Percentiles rank a stretch among this genome's conserved stretches.
These are phyloP conservation scores for Drosophila sordidula DNA, from an alignment of 2,888 invertebrate species.

Conservation along the genomic window DNA sequence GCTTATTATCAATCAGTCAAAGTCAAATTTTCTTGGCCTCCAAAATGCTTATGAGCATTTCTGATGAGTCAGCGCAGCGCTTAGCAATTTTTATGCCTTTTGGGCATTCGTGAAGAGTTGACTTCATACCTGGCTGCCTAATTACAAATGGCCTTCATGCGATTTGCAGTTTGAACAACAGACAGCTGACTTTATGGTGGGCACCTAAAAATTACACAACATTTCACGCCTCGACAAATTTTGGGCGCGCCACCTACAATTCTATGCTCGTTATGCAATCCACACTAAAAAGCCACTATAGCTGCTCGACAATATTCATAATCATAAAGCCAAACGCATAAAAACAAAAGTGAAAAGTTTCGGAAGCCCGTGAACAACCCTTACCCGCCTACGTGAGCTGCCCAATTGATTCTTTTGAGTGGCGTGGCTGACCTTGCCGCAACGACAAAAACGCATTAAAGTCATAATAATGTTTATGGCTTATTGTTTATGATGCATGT, in stretches of 20 bases:
- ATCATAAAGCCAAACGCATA: slow-evolving; percentile 14
- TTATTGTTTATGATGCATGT: slow-evolving; percentile 57
- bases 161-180: slow-evolving; percentile 45
- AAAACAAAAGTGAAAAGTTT: slow-evolving; percentile 58
- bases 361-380: slow-evolving; percentile 59
- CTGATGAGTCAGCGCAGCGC: slow-evolving; percentile 43
- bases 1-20: slow-evolving; percentile 49
- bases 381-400: slow-evolving; percentile 52
- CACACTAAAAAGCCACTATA: slow-evolving; percentile 15
- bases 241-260: slow-evolving; percentile 56
- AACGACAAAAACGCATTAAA: slow-evolving; percentile 32
- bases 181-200: slow-evolving; percentile 25
- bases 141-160: slow-evolving; percentile 69
- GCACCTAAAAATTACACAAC: slow-evolving; percentile 53
- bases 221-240: slow-evolving; percentile 73
- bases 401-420: slow-evolving; percentile 34
- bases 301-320: slow-evolving; percentile 41
- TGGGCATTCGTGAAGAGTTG: slow-evolving; percentile 22
- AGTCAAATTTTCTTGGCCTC: slow-evolving; percentile 39
- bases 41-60: slow-evolving; percentile 32
- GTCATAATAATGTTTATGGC: slow-evolving; percentile 49
- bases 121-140: slow-evolving; percentile 61
- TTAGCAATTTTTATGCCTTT: slow-evolving; percentile 19
- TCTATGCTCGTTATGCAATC: slow-evolving; percentile 52
- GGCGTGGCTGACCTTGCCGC: slow-evolving; percentile 44